These are phyloP conservation scores for Ptychoptera contaminata DNA, from an alignment of 2,888 invertebrate species.

Conservation along the genomic window DNA sequence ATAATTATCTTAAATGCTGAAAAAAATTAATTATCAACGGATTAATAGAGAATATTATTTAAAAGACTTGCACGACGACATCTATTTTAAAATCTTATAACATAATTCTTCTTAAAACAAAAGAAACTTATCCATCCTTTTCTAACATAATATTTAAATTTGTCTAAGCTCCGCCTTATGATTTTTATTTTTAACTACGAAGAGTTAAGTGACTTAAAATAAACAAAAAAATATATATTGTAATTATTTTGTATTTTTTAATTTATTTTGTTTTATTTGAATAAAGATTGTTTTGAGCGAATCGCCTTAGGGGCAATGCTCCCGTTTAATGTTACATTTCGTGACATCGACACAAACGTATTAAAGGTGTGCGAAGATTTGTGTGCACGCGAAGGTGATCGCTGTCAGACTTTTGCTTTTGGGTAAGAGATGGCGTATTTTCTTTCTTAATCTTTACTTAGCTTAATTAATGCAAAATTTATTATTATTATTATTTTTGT, in stretches of 20 bases:
- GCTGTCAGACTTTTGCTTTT: slow-evolving; percentile 46
- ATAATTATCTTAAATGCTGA: no score
- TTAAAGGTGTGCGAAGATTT: slow-evolving; percentile 43
- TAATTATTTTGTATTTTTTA: background rate
- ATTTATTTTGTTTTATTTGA: slow-evolving; percentile 5
- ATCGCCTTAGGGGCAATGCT: slow-evolving; percentile 46
- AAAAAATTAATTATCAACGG: no score
- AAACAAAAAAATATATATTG: background rate
- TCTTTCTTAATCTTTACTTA: background rate
- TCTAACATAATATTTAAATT: no score
- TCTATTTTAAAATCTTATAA: no score
- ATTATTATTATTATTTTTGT: slow-evolving; percentile 12
- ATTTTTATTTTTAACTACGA: no score
- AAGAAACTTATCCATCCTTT: no score
- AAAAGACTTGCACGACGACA: no score
- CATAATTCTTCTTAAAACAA: no score
- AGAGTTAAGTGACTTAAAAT: background rate
- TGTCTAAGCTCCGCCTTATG: no score
- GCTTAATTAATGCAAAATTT: background rate
- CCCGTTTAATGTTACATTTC: slow-evolving; percentile 40
- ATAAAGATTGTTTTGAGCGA: slow-evolving; percentile 46
- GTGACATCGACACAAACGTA: slow-evolving; percentile 42
- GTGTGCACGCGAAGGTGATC: slow-evolving; percentile 42
- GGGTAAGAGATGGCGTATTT: slow-evolving; percentile 32
- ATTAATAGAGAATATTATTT: no score